These are phyloP conservation scores for Agonopterix subpropinquella DNA, from an alignment of 2,888 invertebrate genomes.

Conservation along the genomic window DNA sequence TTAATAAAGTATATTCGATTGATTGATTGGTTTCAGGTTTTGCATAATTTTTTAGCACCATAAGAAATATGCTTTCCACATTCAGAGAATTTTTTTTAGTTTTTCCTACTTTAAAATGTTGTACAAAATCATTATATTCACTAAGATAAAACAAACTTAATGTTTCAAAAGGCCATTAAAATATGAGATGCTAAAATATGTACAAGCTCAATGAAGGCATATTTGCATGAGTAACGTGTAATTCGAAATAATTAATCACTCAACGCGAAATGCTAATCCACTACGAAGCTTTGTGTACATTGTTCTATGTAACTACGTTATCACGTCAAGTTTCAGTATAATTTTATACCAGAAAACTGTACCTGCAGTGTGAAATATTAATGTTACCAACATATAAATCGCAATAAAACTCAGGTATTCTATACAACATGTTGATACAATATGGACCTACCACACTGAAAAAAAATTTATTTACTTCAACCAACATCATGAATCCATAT, in stretches of 20 bases:
- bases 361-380: not conserved
- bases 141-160: not conserved
- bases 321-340: not conserved
- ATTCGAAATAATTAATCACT: conserved; percentile 5
- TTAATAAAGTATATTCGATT: too few species aligned
- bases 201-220: not conserved
- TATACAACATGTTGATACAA: too few species aligned
- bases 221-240: conserved; percentile 5
- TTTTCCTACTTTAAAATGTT: too few species aligned
- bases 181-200: not conserved
- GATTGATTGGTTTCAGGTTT: too few species aligned
- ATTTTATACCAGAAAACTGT: not conserved
- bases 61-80: too few species aligned
- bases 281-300: not conserved
- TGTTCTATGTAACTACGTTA: not conserved
- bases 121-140: not conserved
- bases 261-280: conserved; percentile 1
- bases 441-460: too few species aligned
- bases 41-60: too few species aligned
- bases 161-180: not conserved
- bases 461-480: too few species aligned
- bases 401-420: too few species aligned
- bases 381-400: too few species aligned
- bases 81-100: too few species aligned
- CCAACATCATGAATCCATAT: too few species aligned